phyloP scores from a whole-genome alignment of 2,113 vertebrate genomes.

The Cinclus cinclus region DNA sequence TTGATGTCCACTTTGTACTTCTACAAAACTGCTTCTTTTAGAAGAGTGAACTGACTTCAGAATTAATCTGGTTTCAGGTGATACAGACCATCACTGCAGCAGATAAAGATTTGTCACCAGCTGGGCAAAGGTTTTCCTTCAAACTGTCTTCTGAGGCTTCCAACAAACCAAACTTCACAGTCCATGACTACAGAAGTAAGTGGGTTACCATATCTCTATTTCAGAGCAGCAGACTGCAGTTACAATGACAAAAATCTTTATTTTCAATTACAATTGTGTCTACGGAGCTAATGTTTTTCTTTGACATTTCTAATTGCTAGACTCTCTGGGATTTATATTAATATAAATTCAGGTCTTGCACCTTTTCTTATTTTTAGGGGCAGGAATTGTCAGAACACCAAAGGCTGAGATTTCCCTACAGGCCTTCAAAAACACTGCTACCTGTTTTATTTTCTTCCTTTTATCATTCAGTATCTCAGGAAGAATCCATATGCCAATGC shows the following conservation, averaged over 20 bases:
- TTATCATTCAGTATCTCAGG: constrained; percentile 26
- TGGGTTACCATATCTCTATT: neutral
- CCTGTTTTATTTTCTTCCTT: constrained; percentile 39
- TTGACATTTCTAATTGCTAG: neutral
- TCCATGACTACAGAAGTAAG: constrained; percentile 96
- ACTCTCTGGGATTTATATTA: neutral
- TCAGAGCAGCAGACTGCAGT: neutral
- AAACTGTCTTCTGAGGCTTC: constrained; percentile 83
- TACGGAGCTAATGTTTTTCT: neutral
- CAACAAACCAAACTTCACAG: constrained; percentile 92
- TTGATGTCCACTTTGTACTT: neutral
- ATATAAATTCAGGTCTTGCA: constrained; percentile 5
- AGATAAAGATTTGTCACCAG: constrained; percentile 88
- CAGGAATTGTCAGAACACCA: constrained; percentile 14
- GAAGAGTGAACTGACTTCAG: neutral
- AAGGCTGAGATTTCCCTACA: constrained; percentile 6
- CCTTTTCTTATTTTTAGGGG: constrained; percentile 13
- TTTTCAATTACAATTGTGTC: neutral
- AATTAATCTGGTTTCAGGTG: constrained; percentile 80
- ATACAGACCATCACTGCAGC: constrained; percentile 89
- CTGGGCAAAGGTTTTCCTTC: constrained; percentile 91
- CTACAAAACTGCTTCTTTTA: neutral
- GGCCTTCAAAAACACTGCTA: constrained; percentile 9
- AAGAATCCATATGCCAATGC: neutral
- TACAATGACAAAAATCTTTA: neutral